Evolutionary conservation across 2,888 invertebrate genomes (phyloP).

Genomic region (Machimus rusticus): DNA sequence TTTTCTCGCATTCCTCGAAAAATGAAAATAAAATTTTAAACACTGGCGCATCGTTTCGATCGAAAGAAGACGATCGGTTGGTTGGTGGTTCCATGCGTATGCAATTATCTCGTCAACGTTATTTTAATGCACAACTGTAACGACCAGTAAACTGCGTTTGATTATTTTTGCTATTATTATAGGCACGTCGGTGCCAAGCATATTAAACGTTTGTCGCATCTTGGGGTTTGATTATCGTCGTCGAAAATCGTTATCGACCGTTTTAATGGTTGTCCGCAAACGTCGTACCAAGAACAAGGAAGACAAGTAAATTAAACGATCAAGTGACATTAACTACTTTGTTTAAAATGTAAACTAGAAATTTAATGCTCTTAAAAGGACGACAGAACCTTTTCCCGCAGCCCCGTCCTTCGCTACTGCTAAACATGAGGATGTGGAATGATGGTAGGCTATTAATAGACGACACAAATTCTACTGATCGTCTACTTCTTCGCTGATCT

Average conservation of each 20-base stretch:
- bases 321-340: slow-evolving; percentile 36
- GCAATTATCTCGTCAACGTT: slow-evolving; percentile 36
- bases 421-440: not conserved
- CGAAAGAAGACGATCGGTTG: not conserved
- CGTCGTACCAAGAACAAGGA: slow-evolving; percentile 8
- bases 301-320: slow-evolving; percentile 23
- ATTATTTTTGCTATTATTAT: slow-evolving; percentile 36
- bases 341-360: slow-evolving; percentile 26
- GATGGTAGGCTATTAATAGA: slow-evolving; percentile 11
- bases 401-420: not conserved
- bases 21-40: slow-evolving; percentile 36
- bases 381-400: not conserved
- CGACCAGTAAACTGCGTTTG: slow-evolving; percentile 33
- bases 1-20: slow-evolving; percentile 33
- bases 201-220: slow-evolving; percentile 35
- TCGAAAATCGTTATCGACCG: slow-evolving; percentile 6
- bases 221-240: slow-evolving; percentile 4
- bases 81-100: not conserved
- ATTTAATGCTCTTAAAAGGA: slow-evolving; percentile 16
- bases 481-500: not conserved
- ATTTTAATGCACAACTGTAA: slow-evolving; percentile 34
- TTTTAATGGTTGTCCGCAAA: slow-evolving; percentile 22
- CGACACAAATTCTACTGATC: not conserved
- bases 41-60: not conserved
- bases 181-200: slow-evolving; percentile 8